A percentile compares a stretch with the other conserved stretches of the same genome.
Evolutionary conservation across 92 coral and sea anemone genomes (phyloP).

Genomic region (Paramuricea clavata): DNA sequence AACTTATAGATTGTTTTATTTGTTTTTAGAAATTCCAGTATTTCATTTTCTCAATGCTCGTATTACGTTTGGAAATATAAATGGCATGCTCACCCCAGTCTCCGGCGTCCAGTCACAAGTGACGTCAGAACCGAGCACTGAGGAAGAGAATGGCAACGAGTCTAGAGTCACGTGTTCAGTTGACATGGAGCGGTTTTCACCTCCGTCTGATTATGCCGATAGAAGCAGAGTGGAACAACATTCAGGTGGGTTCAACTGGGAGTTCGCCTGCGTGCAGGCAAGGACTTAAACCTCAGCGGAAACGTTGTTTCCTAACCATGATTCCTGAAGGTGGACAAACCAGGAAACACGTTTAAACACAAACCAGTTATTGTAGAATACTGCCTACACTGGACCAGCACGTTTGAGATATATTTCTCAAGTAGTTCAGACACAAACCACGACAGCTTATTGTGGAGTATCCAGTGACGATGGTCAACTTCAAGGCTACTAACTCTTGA

Average conservation of each 20-base stretch:
- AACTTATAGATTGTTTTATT: no score
- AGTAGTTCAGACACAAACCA: background rate
- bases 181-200: constrained; percentile 80
- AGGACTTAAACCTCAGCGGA: background rate
- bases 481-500: no score
- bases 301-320: no score
- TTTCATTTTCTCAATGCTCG: constrained; percentile 97
- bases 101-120: constrained; percentile 70
- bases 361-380: no score
- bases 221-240: constrained; percentile 79
- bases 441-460: no score
- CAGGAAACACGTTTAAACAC: no score
- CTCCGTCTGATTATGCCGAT: constrained; percentile 84
- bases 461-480: no score
- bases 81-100: constrained; percentile 78
- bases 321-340: no score
- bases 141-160: constrained; percentile 30
- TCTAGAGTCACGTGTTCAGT: constrained; percentile 68
- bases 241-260: constrained; percentile 63
- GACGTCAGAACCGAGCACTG: constrained; percentile 50
- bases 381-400: background rate
- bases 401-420: background rate
- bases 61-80: constrained; percentile 94
- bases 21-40: constrained; percentile 88
- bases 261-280: background rate